Evolutionary conservation across 2,113 vertebrate species (phyloP), one percentile per base, ranked within the genome.

Genomic region (Apteryx mantelli): DNA sequence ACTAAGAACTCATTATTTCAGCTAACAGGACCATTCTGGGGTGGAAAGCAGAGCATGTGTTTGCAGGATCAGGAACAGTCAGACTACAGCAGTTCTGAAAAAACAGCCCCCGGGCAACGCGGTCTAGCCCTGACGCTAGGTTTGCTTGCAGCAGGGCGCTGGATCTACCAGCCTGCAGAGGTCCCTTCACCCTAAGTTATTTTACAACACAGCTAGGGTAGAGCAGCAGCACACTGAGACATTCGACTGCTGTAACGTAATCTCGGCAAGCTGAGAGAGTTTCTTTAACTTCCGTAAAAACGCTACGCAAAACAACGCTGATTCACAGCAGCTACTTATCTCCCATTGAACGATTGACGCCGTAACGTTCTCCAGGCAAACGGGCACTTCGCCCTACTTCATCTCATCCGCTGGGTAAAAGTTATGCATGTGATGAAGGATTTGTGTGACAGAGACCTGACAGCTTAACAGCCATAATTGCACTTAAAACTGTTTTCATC

Each of bases 391-490:
- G 40, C 89, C 86, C 86, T 78, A 70, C 76, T 84, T 79, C 3
- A 5, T 83, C 53, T 48, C 84, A 53, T 89, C 69, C 82, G 87
- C 13, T 30, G 36, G 25, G n/a, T 65, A 53, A 0, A n/a, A 94
- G 11, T 82, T 96, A 81, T 87, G 34, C 9, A 0, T 2, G 6
- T 34, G 32, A 65, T 96, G 65, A 73, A 96, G 82, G 84, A 68
- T 68, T 63, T 89, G 91, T 95, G 79, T 86, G 94, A 79, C 25
- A 82, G 53, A 91, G 91, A 79, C 48, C 61, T 95, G 93, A 88
- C 96, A 97, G 95, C 68, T 96, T 74, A 95, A 91, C 93, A 94
- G 50, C 79, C 0, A 4, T 77, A 91, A 91, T 65, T 86, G 46
- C 88, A n/a, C 93, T 91, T 88, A 40, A 42, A 80, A 60, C 71